A percentile compares a stretch with the other conserved stretches of the same genome.
phyloP scores from a whole-genome alignment of 2,888 invertebrate genomes.

The Elmis aenea region DNA sequence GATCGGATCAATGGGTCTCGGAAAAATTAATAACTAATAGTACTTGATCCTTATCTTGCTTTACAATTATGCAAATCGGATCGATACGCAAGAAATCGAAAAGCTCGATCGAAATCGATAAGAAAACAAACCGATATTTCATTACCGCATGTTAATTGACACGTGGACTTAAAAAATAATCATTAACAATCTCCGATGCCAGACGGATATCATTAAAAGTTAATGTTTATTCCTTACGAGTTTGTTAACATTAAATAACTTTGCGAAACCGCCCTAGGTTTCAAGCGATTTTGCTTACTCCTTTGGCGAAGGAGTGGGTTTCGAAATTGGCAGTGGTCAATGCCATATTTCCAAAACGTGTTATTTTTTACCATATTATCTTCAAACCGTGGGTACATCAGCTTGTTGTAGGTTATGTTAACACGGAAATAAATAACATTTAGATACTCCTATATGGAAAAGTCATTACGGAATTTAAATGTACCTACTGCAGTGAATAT shows the following conservation, averaged over 20 bases:
- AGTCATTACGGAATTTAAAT: too few species aligned
- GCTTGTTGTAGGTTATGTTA: slow-evolving; percentile 8
- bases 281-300: slow-evolving; percentile 2
- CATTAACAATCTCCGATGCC: slow-evolving; percentile 24
- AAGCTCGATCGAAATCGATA: slow-evolving; percentile 25
- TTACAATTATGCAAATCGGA: slow-evolving; percentile 27
- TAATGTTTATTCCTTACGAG: slow-evolving; percentile 21
- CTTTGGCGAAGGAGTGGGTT: slow-evolving; percentile 8
- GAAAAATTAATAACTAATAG: slow-evolving; percentile 12
- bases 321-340: slow-evolving; percentile 9
- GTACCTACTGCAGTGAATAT: too few species aligned
- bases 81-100: slow-evolving; percentile 24
- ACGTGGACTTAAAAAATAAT: slow-evolving; percentile 26
- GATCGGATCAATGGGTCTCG: too few species aligned
- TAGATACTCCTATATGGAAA: too few species aligned
- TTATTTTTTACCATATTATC: slow-evolving; percentile 8
- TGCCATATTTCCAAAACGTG: slow-evolving; percentile 8
- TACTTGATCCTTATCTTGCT: slow-evolving; percentile 21
- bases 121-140: slow-evolving; percentile 24
- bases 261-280: slow-evolving; percentile 2
- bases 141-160: slow-evolving; percentile 28
- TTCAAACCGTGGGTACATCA: slow-evolving; percentile 3
- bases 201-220: slow-evolving; percentile 25
- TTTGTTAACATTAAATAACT: slow-evolving; percentile 16
- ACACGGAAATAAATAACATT: slow-evolving; percentile 8